These are phyloP conservation scores for Tinamus major DNA, from an alignment of 2,797 vertebrate genomes.

Conservation along the genomic window DNA sequence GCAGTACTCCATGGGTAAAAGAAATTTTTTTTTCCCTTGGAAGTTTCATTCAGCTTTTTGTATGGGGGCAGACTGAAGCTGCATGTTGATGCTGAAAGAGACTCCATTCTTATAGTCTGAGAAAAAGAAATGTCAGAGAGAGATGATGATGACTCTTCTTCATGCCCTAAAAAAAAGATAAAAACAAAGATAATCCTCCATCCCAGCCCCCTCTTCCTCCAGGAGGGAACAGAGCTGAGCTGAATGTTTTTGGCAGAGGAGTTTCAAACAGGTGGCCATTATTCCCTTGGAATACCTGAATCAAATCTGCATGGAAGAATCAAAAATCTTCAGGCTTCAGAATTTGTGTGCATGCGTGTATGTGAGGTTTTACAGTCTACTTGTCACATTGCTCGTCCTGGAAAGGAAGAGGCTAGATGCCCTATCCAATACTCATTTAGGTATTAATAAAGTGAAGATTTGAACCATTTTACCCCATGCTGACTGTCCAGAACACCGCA, in stretches of 20 bases:
- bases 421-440: neutral
- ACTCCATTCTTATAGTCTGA: constrained; percentile 70
- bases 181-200: too few relatives aligned
- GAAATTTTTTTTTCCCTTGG: constrained; percentile 77
- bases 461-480: neutral
- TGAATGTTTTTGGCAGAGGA: neutral
- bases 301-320: neutral
- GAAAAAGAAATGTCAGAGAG: neutral
- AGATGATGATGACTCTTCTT: neutral
- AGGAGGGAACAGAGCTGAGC: neutral
- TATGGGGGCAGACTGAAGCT: constrained; percentile 78
- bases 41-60: constrained; percentile 71
- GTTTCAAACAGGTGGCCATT: neutral
- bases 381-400: neutral
- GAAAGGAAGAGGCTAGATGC: neutral
- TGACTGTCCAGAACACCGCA: neutral
- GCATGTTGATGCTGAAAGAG: constrained; percentile 63
- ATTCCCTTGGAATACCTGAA: neutral
- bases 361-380: neutral
- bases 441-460: neutral
- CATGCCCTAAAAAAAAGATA: neutral
- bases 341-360: neutral
- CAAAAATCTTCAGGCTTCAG: neutral
- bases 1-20: constrained; percentile 78
- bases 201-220: too few relatives aligned